Evolutionary conservation across 2,113 vertebrate genomes (phyloP).

Genomic region (Lagopus muta): DNA sequence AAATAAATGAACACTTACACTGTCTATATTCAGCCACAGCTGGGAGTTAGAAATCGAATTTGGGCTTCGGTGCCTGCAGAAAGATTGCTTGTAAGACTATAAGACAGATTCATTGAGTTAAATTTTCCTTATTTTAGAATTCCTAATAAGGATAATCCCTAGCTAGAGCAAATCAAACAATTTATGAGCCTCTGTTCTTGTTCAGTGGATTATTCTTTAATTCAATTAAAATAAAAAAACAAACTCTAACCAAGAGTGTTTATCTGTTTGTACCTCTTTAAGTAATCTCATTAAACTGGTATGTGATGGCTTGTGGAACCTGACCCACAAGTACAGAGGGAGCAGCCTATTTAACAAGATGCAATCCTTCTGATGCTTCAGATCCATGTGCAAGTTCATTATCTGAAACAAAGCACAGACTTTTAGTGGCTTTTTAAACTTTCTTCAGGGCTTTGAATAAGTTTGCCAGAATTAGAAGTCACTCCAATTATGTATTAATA

Average conservation of each 20-base stretch:
- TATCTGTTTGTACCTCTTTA: neutral
- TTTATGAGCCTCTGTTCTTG: neutral
- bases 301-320: neutral
- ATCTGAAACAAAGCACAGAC: neutral
- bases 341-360: neutral
- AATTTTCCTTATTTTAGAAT: neutral
- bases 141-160: neutral
- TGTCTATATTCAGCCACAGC: neutral
- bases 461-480: neutral
- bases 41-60: neutral
- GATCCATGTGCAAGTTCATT: neutral
- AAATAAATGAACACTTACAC: neutral
- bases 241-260: neutral
- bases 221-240: slow-evolving; percentile 9
- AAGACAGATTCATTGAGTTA: neutral
- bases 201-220: slow-evolving; percentile 34
- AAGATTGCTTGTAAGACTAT: neutral
- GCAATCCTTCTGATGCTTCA: neutral
- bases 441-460: neutral
- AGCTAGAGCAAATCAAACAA: neutral
- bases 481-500: neutral
- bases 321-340: neutral
- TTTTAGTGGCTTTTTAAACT: neutral
- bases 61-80: neutral
- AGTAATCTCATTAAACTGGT: slow-evolving; percentile 26